Base-by-base conservation (phyloP, 2,797 vertebrate species). In the Phaenicophaeus curvirostris region DNA sequence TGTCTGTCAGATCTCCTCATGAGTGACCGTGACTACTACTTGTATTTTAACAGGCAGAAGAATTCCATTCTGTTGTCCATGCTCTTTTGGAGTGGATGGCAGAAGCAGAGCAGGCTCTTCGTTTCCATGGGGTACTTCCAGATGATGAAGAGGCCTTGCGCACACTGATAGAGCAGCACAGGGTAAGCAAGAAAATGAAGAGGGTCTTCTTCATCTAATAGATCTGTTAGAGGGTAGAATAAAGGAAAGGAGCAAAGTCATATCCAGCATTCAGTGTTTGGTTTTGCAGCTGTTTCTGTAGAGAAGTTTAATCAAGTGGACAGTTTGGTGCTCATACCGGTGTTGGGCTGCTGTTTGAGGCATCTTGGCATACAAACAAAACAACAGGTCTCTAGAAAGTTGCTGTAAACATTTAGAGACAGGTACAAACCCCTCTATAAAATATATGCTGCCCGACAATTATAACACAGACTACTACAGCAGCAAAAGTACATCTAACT, bases 81-180 rank as follows among this genome's bases (percentile, higher is more conserved):
- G 98, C 99, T 87, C 98, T 99, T 87, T 94, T 99, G 96, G 99
- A 99, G 93, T 99, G 99, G 99, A 97, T 99, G 92, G 99, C 99
- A 11, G 99, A 99, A 96, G 99, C 99, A 0, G 99, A 99, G 91
- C 99, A 99, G 96, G 97, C 98, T 93, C 98, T 99, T 66, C 99
- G 99, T 96, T 99, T 99, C 97, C 99, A 99, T 4, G 99, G 99
- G 14, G 95, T 98, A 87, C 98, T 99, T 84, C 99, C 99, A 27
- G 99, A 99, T 11, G 99, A 99, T 30, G 99, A 99, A 77, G 99
- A 99, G 81, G 98, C 99, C 58, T 97, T 99, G 65, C 96, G 97
- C 31, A 93, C 96, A 1, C 98, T 99, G n/a, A 99, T 99, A 21
- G 98, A 99, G 66, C 99, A 99, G 88, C 99, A 99, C 94, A 98